Evolutionary conservation across 2,113 vertebrate species (phyloP).

Genomic region (Turdus rufiventris): DNA sequence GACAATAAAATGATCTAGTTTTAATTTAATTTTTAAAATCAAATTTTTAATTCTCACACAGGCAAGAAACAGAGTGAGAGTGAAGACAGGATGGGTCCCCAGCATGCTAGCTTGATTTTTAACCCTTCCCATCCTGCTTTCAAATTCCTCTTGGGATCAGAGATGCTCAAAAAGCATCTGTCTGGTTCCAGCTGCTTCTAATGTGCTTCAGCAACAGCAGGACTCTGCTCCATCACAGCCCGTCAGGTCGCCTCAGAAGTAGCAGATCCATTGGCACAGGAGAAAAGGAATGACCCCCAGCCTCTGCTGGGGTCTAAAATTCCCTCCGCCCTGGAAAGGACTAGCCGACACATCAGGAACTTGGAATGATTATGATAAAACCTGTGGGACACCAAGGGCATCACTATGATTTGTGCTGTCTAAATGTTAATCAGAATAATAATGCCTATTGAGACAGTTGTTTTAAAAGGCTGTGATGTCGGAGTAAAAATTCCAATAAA

Average conservation of each 20-base stretch:
- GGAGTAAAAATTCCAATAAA: conserved; percentile 67
- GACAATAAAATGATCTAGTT: neutral
- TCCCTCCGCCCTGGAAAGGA: neutral
- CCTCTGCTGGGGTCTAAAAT: neutral
- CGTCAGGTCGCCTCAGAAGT: neutral
- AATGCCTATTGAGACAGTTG: conserved; percentile 70
- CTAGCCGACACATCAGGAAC: neutral
- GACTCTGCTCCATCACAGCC: neutral
- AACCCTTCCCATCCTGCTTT: neutral
- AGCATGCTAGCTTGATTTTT: neutral
- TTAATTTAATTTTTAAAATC: neutral
- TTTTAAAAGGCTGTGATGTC: conserved; percentile 62
- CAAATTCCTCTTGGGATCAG: neutral
- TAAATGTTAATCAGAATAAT: conserved; percentile 72
- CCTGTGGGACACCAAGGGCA: conserved; percentile 54
- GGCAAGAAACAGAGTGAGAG: neutral
- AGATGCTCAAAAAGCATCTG: neutral
- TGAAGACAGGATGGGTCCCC: fast-evolving
- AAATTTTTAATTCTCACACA: neutral
- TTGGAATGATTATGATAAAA: conserved; percentile 33
- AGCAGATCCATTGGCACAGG: neutral
- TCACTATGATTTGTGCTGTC: conserved; percentile 63
- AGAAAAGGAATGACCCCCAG: neutral
- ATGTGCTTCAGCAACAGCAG: fast-evolving
- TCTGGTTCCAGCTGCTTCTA: neutral